phyloP scores from a whole-genome alignment of 2,797 vertebrate species.

The Cygnus olor region DNA sequence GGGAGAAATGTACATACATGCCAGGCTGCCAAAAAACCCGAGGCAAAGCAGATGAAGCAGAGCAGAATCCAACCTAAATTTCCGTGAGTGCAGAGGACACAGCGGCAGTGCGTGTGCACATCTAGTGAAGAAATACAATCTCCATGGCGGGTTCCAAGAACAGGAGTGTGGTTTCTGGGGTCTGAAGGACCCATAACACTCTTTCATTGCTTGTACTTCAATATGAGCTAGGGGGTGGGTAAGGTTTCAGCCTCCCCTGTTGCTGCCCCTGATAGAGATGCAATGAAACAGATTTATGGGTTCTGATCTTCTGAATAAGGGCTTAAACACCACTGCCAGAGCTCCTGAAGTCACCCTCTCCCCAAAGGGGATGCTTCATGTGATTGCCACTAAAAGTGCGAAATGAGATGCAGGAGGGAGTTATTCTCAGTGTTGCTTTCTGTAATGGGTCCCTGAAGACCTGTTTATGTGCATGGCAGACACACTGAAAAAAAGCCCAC shows the following conservation, averaged over 20 bases:
- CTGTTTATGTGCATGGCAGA: not conserved
- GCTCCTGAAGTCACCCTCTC: not conserved
- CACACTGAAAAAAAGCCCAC: not conserved
- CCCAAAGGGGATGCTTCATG: not conserved
- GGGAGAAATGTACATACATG: rapidly evolving
- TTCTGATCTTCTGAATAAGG: not conserved
- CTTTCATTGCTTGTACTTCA: not conserved
- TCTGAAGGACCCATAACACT: not conserved
- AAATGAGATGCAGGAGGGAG: not conserved
- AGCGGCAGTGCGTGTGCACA: rapidly evolving
- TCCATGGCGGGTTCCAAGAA: not conserved
- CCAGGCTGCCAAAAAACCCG: not conserved
- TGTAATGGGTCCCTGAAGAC: not conserved
- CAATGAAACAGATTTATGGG: not conserved
- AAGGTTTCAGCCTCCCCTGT: not conserved
- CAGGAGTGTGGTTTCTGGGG: not conserved
- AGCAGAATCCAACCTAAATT: not conserved
- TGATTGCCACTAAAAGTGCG: not conserved
- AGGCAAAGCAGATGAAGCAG: not conserved
- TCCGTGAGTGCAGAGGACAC: not conserved
- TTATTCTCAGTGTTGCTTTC: not conserved
- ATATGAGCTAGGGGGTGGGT: not conserved
- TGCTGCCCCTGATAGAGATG: not conserved
- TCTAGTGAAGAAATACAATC: not conserved
- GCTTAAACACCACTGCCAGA: not conserved